Percentiles rank a stretch among this genome's conserved stretches.
These are phyloP conservation scores for Delichon dasypus DNA, from an alignment of 2,797 vertebrate species.

Conservation along the genomic window DNA sequence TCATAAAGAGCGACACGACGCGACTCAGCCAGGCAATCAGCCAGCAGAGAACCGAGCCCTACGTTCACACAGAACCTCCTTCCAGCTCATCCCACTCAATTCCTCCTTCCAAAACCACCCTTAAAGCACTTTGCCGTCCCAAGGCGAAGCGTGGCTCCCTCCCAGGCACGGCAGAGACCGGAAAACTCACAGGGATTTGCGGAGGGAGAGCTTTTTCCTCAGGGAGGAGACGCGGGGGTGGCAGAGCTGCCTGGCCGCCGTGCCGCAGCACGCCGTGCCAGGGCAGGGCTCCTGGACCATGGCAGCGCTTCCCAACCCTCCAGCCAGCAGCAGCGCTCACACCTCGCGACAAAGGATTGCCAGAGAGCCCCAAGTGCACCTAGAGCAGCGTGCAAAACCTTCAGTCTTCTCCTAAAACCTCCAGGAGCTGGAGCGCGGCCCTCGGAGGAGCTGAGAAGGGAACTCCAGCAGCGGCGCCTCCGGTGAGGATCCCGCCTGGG, in stretches of 20 bases:
- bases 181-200: slow-evolving; percentile 76
- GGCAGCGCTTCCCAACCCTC: neutral
- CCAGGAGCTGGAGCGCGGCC: neutral
- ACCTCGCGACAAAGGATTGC: neutral
- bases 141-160: neutral
- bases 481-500: neutral
- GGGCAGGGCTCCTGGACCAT: slow-evolving; percentile 76
- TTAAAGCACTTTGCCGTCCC: rapidly evolving
- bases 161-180: neutral
- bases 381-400: neutral
- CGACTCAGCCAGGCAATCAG: neutral
- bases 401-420: neutral
- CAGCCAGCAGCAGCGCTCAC: neutral
- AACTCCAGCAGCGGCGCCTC: neutral
- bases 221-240: slow-evolving; percentile 74
- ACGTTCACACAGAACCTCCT: neutral
- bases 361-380: neutral
- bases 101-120: neutral
- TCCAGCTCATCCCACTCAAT: neutral
- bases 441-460: neutral
- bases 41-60: neutral
- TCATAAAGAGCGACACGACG: neutral
- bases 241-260: slow-evolving; percentile 70
- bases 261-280: slow-evolving; percentile 43
- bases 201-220: slow-evolving; percentile 78